Conservation (phyloP, 2,888 invertebrate genomes). For the Agonum fuliginosum region DNA sequence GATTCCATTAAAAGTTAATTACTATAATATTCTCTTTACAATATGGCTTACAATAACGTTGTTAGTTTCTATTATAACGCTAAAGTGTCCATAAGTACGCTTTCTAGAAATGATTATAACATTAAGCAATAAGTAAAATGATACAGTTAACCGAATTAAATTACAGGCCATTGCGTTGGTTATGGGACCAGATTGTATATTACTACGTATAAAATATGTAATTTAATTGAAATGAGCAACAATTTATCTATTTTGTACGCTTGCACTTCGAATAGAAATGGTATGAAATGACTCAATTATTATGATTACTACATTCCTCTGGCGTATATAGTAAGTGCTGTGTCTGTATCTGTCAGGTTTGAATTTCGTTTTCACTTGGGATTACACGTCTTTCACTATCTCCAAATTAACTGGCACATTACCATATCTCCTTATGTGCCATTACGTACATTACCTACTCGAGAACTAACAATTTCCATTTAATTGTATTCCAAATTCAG, state of each 20-base stretch:
- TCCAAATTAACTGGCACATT: slow-evolving; percentile 22
- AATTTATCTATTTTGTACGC: slow-evolving; percentile 34
- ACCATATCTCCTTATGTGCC: slow-evolving; percentile 45
- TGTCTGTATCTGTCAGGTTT: neutral
- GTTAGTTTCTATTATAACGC: too few relatives aligned
- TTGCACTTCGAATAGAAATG: neutral
- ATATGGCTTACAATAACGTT: too few relatives aligned
- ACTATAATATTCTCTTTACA: too few relatives aligned
- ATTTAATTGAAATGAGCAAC: slow-evolving; percentile 29
- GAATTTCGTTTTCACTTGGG: slow-evolving; percentile 23
- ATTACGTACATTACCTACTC: slow-evolving; percentile 23
- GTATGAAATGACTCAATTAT: slow-evolving; percentile 38
- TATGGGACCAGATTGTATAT: slow-evolving; percentile 15
- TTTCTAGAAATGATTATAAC: neutral
- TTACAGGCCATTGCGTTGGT: neutral
- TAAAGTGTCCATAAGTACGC: too few relatives aligned
- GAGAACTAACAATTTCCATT: slow-evolving; percentile 47
- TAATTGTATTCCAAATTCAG: slow-evolving; percentile 46
- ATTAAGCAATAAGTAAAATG: slow-evolving; percentile 22
- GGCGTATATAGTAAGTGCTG: neutral
- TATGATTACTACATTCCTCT: slow-evolving; percentile 10
- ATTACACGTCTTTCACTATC: slow-evolving; percentile 12
- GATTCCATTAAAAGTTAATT: too few relatives aligned
- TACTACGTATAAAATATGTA: slow-evolving; percentile 17
- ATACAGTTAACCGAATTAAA: slow-evolving; percentile 23